A percentile compares a stretch with the other conserved stretches of the same genome.
phyloP scores from a whole-genome alignment of 2,888 invertebrate genomes.

The Drosophila trichaetosa region DNA sequence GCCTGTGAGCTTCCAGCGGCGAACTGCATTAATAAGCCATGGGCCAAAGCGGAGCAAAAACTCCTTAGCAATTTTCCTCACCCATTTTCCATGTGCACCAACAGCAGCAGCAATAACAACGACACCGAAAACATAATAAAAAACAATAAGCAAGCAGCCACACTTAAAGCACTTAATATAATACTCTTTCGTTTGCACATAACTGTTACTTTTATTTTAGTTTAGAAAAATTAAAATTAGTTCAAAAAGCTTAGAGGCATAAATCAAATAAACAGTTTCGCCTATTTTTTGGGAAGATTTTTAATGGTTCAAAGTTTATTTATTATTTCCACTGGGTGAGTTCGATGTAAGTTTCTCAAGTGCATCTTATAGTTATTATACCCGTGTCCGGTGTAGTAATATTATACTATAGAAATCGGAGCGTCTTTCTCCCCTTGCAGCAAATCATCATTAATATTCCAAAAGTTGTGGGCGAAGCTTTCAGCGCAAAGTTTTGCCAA shows the following conservation, averaged over 20 bases:
- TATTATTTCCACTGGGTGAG: neutral
- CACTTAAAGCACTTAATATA: neutral
- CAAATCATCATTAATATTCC: constrained; percentile 76
- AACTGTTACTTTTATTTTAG: neutral
- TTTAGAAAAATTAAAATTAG: neutral
- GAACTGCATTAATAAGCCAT: constrained; percentile 63
- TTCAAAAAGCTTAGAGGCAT: neutral
- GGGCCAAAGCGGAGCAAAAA: constrained; percentile 34
- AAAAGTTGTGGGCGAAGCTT: constrained; percentile 76
- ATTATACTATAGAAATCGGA: constrained; percentile 19
- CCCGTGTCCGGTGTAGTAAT: neutral
- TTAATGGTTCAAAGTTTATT: neutral
- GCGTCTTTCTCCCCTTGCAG: constrained; percentile 35
- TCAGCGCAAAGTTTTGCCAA: constrained; percentile 58
- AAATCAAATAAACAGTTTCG: neutral
- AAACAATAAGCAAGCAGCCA: constrained; percentile 18
- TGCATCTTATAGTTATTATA: constrained; percentile 17
- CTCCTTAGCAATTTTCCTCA: constrained; percentile 42
- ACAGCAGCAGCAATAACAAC: constrained; percentile 24
- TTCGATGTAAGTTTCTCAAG: neutral
- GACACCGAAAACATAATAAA: constrained; percentile 35
- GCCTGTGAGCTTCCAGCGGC: constrained; percentile 13
- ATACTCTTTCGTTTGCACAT: constrained; percentile 10
- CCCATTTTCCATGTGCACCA: constrained; percentile 34
- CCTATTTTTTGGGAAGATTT: neutral